These are phyloP conservation scores for Ara ararauna DNA, from an alignment of 2,797 vertebrate genomes.

Conservation along the genomic window DNA sequence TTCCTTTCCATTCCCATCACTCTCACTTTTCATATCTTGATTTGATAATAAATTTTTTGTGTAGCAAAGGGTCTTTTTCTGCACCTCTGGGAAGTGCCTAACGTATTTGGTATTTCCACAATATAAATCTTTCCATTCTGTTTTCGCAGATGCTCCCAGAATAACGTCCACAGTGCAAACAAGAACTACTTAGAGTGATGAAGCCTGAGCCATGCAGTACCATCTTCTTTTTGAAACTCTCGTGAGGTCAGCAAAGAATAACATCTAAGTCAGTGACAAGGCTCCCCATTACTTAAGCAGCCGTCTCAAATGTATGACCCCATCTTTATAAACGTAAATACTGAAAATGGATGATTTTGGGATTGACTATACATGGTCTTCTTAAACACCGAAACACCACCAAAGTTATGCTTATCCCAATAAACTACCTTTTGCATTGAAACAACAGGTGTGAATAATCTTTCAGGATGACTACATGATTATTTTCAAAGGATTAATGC, in stretches of 20 bases:
- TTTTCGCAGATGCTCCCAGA: background rate
- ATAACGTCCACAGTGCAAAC: background rate
- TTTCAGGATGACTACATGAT: background rate
- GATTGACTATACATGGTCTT: background rate
- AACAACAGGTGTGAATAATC: background rate
- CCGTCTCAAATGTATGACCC: background rate
- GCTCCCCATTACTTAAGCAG: background rate
- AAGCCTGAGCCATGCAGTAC: background rate
- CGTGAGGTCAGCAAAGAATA: background rate
- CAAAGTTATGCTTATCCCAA: background rate
- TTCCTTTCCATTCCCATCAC: background rate
- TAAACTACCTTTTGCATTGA: background rate
- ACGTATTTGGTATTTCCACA: background rate
- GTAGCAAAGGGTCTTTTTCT: background rate
- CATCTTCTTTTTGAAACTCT: background rate
- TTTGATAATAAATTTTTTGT: background rate
- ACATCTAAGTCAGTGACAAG: background rate
- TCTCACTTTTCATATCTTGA: background rate
- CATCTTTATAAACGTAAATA: background rate
- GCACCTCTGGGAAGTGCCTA: background rate
- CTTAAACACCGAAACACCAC: background rate
- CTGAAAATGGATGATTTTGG: background rate
- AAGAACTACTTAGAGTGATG: background rate
- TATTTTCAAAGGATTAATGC: background rate
- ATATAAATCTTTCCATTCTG: background rate